Evolutionary conservation across 30 jellyfish, hydroid and myxozoan species (phyloP).

Genomic region (Hydractinia symbiolongicarpus): DNA sequence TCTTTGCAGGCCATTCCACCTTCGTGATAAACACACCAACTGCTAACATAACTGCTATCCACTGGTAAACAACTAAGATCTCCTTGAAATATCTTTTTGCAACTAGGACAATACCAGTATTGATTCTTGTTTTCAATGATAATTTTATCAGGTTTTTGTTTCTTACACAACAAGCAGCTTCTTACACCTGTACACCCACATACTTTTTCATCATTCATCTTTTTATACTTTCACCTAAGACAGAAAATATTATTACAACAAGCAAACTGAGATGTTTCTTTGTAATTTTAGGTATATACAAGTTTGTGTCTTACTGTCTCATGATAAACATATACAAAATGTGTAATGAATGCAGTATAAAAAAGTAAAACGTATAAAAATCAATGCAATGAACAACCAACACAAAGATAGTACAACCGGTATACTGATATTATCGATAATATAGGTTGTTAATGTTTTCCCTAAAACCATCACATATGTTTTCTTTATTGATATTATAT

Average conservation of each 20-base stretch:
- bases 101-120: conserved; percentile 34
- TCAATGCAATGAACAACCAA: too few species aligned
- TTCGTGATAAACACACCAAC: conserved; percentile 25
- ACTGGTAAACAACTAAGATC: not conserved
- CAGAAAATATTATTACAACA: too few species aligned
- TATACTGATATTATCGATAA: too few species aligned
- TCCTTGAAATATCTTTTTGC: conserved; percentile 17
- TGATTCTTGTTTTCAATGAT: not conserved
- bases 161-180: conserved; percentile 18
- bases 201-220: not conserved
- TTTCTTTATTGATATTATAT: too few species aligned
- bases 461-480: too few species aligned
- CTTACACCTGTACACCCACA: conserved; percentile 31
- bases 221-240: not conserved
- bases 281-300: not conserved
- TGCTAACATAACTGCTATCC: not conserved
- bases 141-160: not conserved
- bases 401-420: too few species aligned
- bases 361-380: too few species aligned
- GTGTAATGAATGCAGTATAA: conserved; percentile 16
- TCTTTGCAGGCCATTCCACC: too few species aligned
- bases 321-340: conserved; percentile 60
- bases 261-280: not conserved
- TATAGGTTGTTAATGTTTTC: too few species aligned
- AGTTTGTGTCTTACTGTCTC: not conserved